phyloP scores from a whole-genome alignment of 2,888 invertebrate species.

The Busseola fusca region DNA sequence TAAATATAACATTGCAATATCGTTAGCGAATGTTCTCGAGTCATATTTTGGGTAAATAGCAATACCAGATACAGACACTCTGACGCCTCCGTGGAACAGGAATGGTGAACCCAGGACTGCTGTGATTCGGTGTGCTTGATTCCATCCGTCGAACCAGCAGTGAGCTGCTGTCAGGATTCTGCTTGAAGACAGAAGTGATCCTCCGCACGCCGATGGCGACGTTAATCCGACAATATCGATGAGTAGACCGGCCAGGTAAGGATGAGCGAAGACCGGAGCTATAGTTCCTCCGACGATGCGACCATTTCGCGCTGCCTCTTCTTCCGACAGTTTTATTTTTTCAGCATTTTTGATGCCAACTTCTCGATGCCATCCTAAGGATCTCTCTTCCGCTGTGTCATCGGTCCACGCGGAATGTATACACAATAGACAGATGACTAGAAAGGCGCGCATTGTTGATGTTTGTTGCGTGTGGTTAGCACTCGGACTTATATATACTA shows the following conservation, averaged over 20 bases:
- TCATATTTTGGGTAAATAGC: slow-evolving; percentile 74
- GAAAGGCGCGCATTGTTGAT: slow-evolving; percentile 66
- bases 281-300: slow-evolving; percentile 78
- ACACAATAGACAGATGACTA: slow-evolving; percentile 64
- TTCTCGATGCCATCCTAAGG: slow-evolving; percentile 73
- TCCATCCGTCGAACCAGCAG: slow-evolving; percentile 79
- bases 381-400: slow-evolving; percentile 50
- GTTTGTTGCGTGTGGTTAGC: slow-evolving; percentile 15
- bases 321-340: slow-evolving; percentile 72
- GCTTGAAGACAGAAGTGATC: slow-evolving; percentile 72
- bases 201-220: slow-evolving; percentile 77
- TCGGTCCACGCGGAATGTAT: slow-evolving; percentile 53
- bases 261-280: slow-evolving; percentile 74
- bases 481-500: slow-evolving; percentile 46
- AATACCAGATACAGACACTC: slow-evolving; percentile 67
- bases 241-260: slow-evolving; percentile 78
- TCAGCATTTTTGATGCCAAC: slow-evolving; percentile 76
- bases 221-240: slow-evolving; percentile 73
- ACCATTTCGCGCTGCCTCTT: slow-evolving; percentile 54
- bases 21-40: slow-evolving; percentile 75
- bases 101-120: slow-evolving; percentile 77
- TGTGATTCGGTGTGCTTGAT: slow-evolving; percentile 75
- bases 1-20: slow-evolving; percentile 77
- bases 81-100: slow-evolving; percentile 77
- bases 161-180: slow-evolving; percentile 81